Evolutionary conservation across 2,797 vertebrate genomes (phyloP).

Genomic region (Philypnodon macrostomus): DNA sequence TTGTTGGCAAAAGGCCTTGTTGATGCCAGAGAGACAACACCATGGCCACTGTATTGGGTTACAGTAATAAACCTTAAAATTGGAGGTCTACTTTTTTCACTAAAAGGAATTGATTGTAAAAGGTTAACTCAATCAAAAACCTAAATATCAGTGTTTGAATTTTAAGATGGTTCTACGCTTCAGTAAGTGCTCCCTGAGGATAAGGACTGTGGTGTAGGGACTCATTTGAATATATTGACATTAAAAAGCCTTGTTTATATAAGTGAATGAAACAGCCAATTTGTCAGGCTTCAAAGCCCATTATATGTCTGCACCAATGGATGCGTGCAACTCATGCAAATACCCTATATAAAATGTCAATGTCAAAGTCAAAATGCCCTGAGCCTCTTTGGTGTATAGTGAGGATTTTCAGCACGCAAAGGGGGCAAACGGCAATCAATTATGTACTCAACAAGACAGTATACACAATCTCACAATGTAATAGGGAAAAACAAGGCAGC

Average conservation of each 20-base stretch:
- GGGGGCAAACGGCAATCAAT: constrained; percentile 6
- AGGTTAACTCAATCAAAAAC: constrained; percentile 32
- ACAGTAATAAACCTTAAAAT: too few relatives aligned
- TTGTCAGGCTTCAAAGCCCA: constrained; percentile 39
- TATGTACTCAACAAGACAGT: neutral
- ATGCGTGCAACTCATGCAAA: constrained; percentile 8
- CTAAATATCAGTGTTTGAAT: constrained; percentile 19
- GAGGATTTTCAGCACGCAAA: neutral
- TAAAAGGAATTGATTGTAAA: constrained; percentile 19
- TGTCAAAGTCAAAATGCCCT: neutral
- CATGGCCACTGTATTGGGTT: too few relatives aligned
- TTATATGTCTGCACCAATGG: constrained; percentile 19
- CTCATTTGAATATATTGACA: constrained; percentile 51
- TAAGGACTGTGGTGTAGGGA: constrained; percentile 4
- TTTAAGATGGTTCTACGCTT: constrained; percentile 11
- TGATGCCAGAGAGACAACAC: too few relatives aligned
- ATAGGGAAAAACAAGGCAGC: constrained; percentile 2
- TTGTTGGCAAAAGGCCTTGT: too few relatives aligned
- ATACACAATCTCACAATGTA: constrained; percentile 1
- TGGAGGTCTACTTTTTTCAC: too few relatives aligned
- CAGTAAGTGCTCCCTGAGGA: constrained; percentile 11
- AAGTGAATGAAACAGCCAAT: constrained; percentile 28
- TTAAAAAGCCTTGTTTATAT: constrained; percentile 40
- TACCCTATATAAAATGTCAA: neutral
- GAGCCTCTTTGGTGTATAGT: constrained; percentile 7